Percentiles rank a stretch among this genome's conserved stretches.
These are phyloP conservation scores for Artibeus lituratus DNA, from an alignment of 2,797 vertebrate genomes.

Conservation along the genomic window DNA sequence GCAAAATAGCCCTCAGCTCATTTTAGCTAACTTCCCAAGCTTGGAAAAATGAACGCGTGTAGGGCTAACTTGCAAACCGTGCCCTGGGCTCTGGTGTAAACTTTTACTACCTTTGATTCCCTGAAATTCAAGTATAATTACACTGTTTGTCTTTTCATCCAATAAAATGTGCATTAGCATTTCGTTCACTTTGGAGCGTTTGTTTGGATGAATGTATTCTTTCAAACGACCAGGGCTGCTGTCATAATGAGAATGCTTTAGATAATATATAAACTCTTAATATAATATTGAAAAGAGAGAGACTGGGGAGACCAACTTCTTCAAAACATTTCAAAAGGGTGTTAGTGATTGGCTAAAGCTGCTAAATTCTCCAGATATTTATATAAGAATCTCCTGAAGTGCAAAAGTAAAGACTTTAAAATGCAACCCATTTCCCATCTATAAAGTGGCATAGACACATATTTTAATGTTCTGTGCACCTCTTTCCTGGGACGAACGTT, in stretches of 20 bases:
- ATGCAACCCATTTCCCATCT: background rate
- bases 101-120: conserved; percentile 35
- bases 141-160: conserved; percentile 53
- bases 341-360: background rate
- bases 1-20: conserved; percentile 34
- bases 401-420: conserved; percentile 23
- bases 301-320: background rate
- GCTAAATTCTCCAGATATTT: conserved; percentile 16
- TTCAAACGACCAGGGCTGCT: background rate
- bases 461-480: conserved; percentile 25
- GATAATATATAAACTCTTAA: conserved; percentile 19
- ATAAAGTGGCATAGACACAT: conserved; percentile 3
- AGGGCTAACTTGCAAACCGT: conserved; percentile 21
- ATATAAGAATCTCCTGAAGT: conserved; percentile 5
- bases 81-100: conserved; percentile 20
- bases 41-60: background rate
- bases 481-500: conserved; percentile 43
- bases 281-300: conserved; percentile 21
- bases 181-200: conserved; percentile 20
- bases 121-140: conserved; percentile 59
- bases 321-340: conserved; percentile 26
- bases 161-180: conserved; percentile 61
- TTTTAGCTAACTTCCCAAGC: conserved; percentile 37
- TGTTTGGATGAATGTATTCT: conserved; percentile 34
- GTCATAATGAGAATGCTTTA: conserved; percentile 29